Base-by-base conservation (phyloP, 2,797 vertebrate genomes). In the Bovichtus diacanthus region DNA sequence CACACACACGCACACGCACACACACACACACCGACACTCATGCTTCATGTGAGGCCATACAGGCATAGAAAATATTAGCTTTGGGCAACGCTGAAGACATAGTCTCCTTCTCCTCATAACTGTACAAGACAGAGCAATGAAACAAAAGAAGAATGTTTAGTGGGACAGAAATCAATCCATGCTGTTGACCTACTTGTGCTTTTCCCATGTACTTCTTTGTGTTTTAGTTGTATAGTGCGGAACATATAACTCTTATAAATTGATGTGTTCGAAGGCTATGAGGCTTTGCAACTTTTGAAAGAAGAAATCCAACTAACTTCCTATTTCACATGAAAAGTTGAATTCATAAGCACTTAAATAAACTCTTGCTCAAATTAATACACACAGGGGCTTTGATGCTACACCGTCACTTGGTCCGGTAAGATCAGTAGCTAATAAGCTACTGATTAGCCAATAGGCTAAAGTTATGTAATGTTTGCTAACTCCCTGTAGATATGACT, bases 1-100 rank as follows among this genome's bases (percentile, higher is more conserved):
- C 78, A n/a, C n/a, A n/a, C n/a, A n/a, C n/a, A n/a, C n/a, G n/a
- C 55, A 58, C 53, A 76, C 78, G n/a, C n/a, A n/a, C n/a, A 59
- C 64, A 34, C 31, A 34, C 34, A 31, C 31, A 34, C 31, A 59
- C 64, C 63, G 59, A 68, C n/a, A 50, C 58, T 80, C 50, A 2
- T 38, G 55, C 80, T 82, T 81, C 66, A 60, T 69, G 55, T 85
- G 75, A 78, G 74, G 74, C 50, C 49, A 69, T 76, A 29, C 9
- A 74, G 41, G 47, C 61, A 68, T 54, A 61, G 78, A 74, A 68
- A 83, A 81, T 80, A 75, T 83, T 74, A 80, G 78, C 86, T 83
- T 41, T 70, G 58, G 67, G 76, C 78, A 63, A 76, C 3, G 1
- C 0, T 64, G 18, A 73, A 65, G 63, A 49, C 27, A 34, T 55